A percentile compares a stretch with the other conserved stretches of the same genome.
These are phyloP conservation scores for Drosophila virilis DNA, from an alignment of 1,140 invertebrate genomes.

Conservation along the genomic window DNA sequence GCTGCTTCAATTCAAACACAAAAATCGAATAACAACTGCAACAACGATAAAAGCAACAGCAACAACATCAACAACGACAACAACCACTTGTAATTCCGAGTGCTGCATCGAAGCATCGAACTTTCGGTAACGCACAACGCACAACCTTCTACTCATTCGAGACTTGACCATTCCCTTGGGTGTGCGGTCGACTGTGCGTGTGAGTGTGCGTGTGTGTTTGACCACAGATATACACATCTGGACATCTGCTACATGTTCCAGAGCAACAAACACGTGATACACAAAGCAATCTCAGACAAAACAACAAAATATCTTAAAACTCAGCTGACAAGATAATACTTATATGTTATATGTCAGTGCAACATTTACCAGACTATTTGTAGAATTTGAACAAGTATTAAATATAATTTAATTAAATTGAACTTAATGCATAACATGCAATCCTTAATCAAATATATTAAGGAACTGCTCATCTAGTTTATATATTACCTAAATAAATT, in stretches of 20 bases:
- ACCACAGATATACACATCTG: background rate
- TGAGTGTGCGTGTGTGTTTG: constrained; percentile 1
- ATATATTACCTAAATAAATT: too few relatives aligned
- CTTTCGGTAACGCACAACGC: constrained; percentile 13
- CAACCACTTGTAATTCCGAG: constrained; percentile 26
- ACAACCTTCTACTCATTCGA: constrained; percentile 5
- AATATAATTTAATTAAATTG: too few relatives aligned
- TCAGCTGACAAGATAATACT: too few relatives aligned
- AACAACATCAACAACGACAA: constrained; percentile 2
- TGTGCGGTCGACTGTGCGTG: background rate
- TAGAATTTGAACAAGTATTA: too few relatives aligned
- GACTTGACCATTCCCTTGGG: constrained; percentile 8
- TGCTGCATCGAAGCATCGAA: constrained; percentile 39
- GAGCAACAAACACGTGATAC: constrained; percentile 5
- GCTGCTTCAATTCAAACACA: background rate
- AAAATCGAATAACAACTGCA: constrained; percentile 4
- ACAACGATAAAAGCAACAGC: constrained; percentile 9
- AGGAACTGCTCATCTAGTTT: too few relatives aligned
- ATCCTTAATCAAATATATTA: too few relatives aligned
- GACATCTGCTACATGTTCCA: constrained; percentile 4
- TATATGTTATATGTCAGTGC: too few relatives aligned
- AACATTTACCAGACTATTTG: too few relatives aligned
- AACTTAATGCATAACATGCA: too few relatives aligned
- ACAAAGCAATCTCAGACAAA: constrained; percentile 1
- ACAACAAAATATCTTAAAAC: background rate